Evolutionary conservation across 2,888 invertebrate species (phyloP).

Genomic region (Trichopria drosophilae): DNA sequence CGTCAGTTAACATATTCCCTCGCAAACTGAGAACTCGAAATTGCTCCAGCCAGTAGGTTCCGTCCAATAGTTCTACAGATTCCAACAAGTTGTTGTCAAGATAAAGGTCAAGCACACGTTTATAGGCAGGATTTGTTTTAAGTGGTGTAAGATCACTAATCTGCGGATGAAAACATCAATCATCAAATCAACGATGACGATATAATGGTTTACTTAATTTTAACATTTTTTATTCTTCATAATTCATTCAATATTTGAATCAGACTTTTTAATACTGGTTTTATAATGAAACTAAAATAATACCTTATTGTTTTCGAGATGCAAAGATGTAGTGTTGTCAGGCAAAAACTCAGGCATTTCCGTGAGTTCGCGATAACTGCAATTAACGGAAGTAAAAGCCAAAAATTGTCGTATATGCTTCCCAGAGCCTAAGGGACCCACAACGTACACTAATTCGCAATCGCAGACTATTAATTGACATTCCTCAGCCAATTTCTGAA

Average conservation of each 20-base stretch:
- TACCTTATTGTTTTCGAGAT: conserved; percentile 70
- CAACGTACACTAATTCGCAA: conserved; percentile 69
- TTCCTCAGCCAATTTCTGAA: conserved; percentile 63
- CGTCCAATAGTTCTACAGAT: conserved; percentile 71
- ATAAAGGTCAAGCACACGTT: conserved; percentile 72
- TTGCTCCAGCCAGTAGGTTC: conserved; percentile 75
- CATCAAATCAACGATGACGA: no score
- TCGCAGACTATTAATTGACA: conserved; percentile 65
- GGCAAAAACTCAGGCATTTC: conserved; percentile 68
- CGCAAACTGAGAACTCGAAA: conserved; percentile 78
- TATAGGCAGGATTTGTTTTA: conserved; percentile 69
- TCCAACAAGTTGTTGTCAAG: conserved; percentile 76
- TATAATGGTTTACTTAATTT: neutral
- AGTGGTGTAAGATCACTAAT: conserved; percentile 67
- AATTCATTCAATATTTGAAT: no score
- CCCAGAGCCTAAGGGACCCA: conserved; percentile 58
- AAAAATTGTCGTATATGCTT: conserved; percentile 56
- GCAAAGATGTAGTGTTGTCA: conserved; percentile 67
- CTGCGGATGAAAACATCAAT: conserved; percentile 52
- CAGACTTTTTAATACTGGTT: no score
- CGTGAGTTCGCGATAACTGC: conserved; percentile 63
- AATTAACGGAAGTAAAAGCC: conserved; percentile 72
- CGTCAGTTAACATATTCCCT: conserved; percentile 74
- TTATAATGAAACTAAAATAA: no score
- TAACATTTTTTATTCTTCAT: neutral